These are phyloP conservation scores for Heliothis virescens DNA, from an alignment of 1,140 invertebrate genomes.

Conservation along the genomic window DNA sequence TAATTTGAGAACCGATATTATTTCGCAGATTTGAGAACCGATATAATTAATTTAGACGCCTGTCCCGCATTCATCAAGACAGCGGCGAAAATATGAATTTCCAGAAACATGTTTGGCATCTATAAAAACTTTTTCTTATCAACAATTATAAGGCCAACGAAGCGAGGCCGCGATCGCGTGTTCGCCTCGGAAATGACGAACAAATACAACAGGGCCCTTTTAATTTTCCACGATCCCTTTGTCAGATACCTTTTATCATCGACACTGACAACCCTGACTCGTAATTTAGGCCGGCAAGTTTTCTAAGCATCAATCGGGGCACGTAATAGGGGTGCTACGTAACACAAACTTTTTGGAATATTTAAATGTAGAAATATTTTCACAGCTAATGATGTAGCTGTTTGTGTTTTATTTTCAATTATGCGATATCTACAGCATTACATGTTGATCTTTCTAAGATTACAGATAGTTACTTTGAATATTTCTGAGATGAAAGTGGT, in stretches of 20 bases:
- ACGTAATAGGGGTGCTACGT: conserved; percentile 19
- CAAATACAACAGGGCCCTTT: conserved; percentile 54
- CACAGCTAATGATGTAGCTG: too few relatives aligned
- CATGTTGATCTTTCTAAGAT: too few relatives aligned
- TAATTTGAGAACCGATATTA: neutral
- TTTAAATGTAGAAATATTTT: too few relatives aligned
- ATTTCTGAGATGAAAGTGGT: too few relatives aligned
- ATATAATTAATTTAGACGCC: too few relatives aligned
- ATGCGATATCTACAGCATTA: too few relatives aligned
- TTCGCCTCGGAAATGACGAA: conserved; percentile 47
- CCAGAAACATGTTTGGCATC: neutral
- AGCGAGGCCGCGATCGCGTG: conserved; percentile 34
- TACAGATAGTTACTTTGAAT: too few relatives aligned
- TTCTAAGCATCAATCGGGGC: conserved; percentile 40
- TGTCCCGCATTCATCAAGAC: too few relatives aligned
- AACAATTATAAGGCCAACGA: conserved; percentile 33
- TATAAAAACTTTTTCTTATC: conserved; percentile 22
- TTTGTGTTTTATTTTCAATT: neutral
- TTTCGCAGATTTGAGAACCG: too few relatives aligned
- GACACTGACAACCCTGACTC: conserved; percentile 47
- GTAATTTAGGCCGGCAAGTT: conserved; percentile 44
- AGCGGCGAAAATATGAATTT: neutral
- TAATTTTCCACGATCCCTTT: conserved; percentile 53
- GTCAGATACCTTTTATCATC: conserved; percentile 54
- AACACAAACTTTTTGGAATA: neutral